Conservation (phyloP, 2,797 vertebrate genomes). For the Cossypha polioptera region DNA sequence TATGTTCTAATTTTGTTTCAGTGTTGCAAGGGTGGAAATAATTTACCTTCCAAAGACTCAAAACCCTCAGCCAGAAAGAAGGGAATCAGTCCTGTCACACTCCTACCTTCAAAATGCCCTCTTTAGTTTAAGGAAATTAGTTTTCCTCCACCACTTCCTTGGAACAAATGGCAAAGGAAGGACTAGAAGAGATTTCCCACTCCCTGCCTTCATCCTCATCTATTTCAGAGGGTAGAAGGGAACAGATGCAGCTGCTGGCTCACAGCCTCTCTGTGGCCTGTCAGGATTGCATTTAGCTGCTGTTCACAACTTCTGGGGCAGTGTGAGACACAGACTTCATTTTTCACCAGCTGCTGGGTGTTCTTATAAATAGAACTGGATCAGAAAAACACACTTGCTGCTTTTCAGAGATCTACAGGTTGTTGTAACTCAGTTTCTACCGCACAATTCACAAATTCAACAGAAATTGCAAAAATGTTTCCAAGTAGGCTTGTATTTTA, state of each 20-base stretch:
- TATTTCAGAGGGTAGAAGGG: neutral
- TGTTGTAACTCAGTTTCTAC: neutral
- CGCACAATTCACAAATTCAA: neutral
- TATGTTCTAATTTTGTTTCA: neutral
- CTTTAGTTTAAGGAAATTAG: neutral
- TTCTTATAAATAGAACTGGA: constrained; percentile 34
- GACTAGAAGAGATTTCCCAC: neutral
- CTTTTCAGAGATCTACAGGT: neutral
- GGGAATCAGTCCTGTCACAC: neutral
- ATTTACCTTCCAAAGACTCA: neutral
- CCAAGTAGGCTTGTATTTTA: neutral
- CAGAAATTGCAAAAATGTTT: neutral
- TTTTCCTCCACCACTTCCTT: neutral
- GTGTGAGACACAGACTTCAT: neutral
- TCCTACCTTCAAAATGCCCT: neutral
- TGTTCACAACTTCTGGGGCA: constrained; percentile 34
- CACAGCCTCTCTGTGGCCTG: neutral
- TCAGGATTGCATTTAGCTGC: constrained; percentile 16
- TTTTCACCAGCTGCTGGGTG: neutral
- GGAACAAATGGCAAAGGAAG: neutral
- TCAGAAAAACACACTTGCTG: neutral
- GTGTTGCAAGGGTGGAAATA: neutral
- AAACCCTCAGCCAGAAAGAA: neutral
- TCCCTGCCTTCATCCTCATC: neutral
- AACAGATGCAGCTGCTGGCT: constrained; percentile 45